phyloP scores from a whole-genome alignment of 2,113 vertebrate genomes.

The Lasiurus cinereus region DNA sequence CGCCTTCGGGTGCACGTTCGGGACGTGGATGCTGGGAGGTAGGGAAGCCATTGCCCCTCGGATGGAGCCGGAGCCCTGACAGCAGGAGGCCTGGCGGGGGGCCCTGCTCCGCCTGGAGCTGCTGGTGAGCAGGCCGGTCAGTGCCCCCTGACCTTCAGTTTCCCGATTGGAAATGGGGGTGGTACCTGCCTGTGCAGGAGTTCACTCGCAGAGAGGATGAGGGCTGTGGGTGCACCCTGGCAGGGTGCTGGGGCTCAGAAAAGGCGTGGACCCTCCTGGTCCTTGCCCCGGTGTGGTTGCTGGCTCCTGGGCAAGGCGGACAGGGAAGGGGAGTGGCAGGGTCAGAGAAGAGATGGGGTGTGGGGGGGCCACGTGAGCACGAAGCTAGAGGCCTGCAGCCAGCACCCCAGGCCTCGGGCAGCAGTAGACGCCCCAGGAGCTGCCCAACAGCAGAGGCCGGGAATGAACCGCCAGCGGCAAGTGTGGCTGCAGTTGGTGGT shows the following conservation, averaged over 20 bases:
- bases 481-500: background rate
- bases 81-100: background rate
- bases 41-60: accelerated
- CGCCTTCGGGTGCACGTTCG: background rate
- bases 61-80: background rate
- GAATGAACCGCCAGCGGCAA: background rate
- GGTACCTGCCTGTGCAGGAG: background rate
- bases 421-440: background rate
- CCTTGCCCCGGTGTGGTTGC: background rate
- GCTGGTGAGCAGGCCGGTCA: background rate
- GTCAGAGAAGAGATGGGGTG: background rate
- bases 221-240: background rate
- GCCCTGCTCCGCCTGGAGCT: background rate
- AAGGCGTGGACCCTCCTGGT: background rate
- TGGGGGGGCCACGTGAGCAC: background rate
- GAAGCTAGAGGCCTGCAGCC: background rate
- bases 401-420: background rate
- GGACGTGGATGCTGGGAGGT: background rate
- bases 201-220: background rate
- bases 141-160: background rate
- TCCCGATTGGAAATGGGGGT: background rate
- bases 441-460: background rate
- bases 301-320: background rate
- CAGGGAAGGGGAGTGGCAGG: background rate
- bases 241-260: background rate